Percentiles rank a stretch among this genome's conserved stretches.
These are phyloP conservation scores for Halcyon leucocephala DNA, from an alignment of 2,797 vertebrate genomes.

Conservation along the genomic window DNA sequence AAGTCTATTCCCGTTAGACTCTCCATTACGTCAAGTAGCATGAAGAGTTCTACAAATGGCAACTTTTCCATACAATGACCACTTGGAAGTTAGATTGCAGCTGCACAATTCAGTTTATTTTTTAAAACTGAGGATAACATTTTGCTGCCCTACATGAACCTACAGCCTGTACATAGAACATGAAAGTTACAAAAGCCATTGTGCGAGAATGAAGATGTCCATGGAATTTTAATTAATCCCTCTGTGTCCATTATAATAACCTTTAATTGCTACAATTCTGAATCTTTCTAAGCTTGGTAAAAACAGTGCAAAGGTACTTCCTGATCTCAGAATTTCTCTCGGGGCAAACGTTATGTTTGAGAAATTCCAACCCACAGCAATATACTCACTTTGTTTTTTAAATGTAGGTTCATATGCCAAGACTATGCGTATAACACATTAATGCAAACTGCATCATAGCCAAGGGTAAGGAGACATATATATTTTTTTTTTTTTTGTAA, in stretches of 20 bases:
- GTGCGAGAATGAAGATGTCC: background rate
- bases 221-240: background rate
- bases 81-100: background rate
- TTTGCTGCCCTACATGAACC: background rate
- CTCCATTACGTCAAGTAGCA: background rate
- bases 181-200: background rate
- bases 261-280: background rate
- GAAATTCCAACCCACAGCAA: background rate
- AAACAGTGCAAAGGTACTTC: background rate
- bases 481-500: background rate
- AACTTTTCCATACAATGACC: fast-evolving
- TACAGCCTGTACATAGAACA: background rate
- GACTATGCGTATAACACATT: background rate
- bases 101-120: background rate
- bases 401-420: background rate
- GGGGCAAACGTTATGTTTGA: background rate
- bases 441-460: background rate
- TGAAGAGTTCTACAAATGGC: background rate
- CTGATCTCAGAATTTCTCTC: background rate
- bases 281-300: background rate
- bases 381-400: background rate
- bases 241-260: background rate
- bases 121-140: background rate
- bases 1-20: background rate
- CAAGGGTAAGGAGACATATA: background rate